Evolutionary conservation across 35 echinoderm and acorn worm species (phyloP), one percentile per base, ranked within the genome.

Genomic region (Amphiura filiformis): DNA sequence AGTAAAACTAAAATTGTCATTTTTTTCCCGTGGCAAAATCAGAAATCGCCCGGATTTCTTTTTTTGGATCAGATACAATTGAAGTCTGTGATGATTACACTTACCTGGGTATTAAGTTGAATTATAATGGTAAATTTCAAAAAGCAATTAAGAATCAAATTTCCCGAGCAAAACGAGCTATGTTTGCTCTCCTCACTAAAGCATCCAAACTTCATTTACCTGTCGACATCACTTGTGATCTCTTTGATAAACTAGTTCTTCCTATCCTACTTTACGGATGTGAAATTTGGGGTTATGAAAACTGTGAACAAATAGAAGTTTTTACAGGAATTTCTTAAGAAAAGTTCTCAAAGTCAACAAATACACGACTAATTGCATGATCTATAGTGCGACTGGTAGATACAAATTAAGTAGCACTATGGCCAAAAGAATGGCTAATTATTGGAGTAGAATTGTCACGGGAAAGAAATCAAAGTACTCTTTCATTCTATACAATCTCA

Each of bases 241-340:
- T 70, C 28, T 70, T 70, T 70, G 61, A 70, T 23, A 70, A n/a
- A 15, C 15, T 70, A 15, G 61, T 70, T 70, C 61, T 70, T 3
- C 61, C 61, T 13, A 70, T 70, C 4, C 26, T 70, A 70, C 7
- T n/a, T 15, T 70, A 70, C 26, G 61, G 61, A 11, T 70, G 61
- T 70, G 61, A 70, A 70, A n/a, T 70, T 15, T 70, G 61, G 61
- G 61, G 61, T 15, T 70, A 15, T 70, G 61, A 70, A 70, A 70
- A 70, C 1, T 26, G 15, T 23, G 28, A 70, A 5, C 61, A 70
- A 70, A 70, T 70, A 13, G 61, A 70, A 70, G 26, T 15, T 30
- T 70, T 70, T 70, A 70, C 26, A 18, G 61, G 26, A 70, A 70
- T 3, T 70, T 70, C 61, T 23, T 70, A n/a, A 70, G 26, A 30